Percentiles rank a stretch among this genome's conserved stretches.
phyloP scores from a whole-genome alignment of 2,113 vertebrate species.

The Potamarius usumacintae region DNA sequence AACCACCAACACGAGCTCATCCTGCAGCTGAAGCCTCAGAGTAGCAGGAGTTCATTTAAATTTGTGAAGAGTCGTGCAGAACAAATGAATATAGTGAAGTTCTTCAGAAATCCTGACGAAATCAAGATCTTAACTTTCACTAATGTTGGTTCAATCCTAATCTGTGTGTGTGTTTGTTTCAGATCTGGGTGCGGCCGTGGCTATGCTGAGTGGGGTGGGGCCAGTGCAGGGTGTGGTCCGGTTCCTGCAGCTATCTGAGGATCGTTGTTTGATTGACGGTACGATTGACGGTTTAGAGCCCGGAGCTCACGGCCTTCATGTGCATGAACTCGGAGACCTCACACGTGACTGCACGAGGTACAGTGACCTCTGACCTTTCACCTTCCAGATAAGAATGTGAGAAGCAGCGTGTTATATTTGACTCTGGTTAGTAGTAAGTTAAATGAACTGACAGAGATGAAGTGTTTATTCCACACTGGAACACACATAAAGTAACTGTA shows the following conservation, averaged over 20 bases:
- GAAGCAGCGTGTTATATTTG: neutral
- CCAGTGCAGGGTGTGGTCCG: constrained; percentile 79
- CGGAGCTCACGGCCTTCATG: constrained; percentile 82
- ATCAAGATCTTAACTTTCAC: neutral
- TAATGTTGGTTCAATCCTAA: too few species aligned
- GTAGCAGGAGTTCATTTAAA: neutral
- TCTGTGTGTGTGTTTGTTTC: constrained; percentile 40
- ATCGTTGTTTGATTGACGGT: constrained; percentile 82
- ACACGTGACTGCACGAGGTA: constrained; percentile 81
- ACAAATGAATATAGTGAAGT: neutral
- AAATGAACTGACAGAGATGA: neutral
- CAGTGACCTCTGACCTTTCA: neutral
- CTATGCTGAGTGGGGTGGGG: constrained; percentile 74
- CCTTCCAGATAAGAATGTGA: neutral
- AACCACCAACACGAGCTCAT: neutral
- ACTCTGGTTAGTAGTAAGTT: neutral
- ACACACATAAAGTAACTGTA: neutral
- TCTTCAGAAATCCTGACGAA: neutral
- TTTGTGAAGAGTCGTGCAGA: neutral
- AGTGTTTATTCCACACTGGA: neutral
- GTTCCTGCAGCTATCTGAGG: constrained; percentile 80
- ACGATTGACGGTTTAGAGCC: constrained; percentile 82
- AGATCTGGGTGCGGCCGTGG: constrained; percentile 81
- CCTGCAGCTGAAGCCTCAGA: neutral
- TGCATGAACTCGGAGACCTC: constrained; percentile 83